phyloP scores from a whole-genome alignment of 1,140 invertebrate genomes.

The Liolophura sinensis region DNA sequence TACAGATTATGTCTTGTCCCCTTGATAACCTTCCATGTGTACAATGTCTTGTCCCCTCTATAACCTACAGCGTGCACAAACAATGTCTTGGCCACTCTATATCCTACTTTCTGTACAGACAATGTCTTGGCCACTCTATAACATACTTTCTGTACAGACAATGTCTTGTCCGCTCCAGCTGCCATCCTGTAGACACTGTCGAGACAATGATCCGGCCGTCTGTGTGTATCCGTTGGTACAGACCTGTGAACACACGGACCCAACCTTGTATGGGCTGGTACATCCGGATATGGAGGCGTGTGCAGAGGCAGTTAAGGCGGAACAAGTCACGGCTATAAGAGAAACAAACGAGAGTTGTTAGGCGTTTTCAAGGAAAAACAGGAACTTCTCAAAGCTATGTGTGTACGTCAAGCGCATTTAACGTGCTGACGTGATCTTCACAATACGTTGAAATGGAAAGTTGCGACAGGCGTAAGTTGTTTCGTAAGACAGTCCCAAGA shows the following conservation, averaged over 20 bases:
- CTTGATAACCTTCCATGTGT: no score
- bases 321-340: constrained; percentile 18
- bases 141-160: constrained; percentile 11
- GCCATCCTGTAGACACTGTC: constrained; percentile 11
- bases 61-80: no score
- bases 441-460: no score
- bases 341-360: background rate
- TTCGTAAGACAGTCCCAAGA: no score
- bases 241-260: constrained; percentile 16
- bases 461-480: no score
- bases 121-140: no score
- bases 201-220: constrained; percentile 3
- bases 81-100: no score
- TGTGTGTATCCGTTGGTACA: constrained; percentile 14
- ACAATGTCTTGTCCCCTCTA: no score
- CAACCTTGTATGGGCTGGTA: constrained; percentile 13
- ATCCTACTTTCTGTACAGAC: no score
- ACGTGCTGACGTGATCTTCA: no score
- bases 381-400: constrained; percentile 6
- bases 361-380: background rate
- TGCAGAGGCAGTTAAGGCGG: constrained; percentile 7
- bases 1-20: no score
- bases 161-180: constrained; percentile 13
- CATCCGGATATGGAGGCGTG: constrained; percentile 19
- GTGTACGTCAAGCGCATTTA: no score